These are phyloP conservation scores for Ranitomeya imitator DNA, from an alignment of 2,113 vertebrate genomes.

Conservation along the genomic window DNA sequence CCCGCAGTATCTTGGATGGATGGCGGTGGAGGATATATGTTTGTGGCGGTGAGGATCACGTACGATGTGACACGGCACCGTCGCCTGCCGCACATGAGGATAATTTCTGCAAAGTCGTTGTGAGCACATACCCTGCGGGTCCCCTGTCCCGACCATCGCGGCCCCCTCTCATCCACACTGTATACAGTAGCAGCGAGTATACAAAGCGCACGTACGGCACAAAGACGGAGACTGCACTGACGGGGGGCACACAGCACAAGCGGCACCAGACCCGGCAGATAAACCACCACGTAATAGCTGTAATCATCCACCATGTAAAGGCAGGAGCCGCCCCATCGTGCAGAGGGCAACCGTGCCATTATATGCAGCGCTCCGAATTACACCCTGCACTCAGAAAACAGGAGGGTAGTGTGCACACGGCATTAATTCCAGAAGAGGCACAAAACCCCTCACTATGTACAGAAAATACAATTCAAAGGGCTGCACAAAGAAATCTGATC, in stretches of 20 bases:
- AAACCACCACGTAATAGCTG: background rate
- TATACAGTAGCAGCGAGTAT: background rate
- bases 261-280: background rate
- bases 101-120: background rate
- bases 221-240: background rate
- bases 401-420: background rate
- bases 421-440: background rate
- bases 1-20: background rate
- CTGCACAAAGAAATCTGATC: too few species aligned
- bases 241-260: background rate
- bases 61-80: background rate
- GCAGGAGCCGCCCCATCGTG: background rate
- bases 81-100: background rate
- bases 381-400: background rate
- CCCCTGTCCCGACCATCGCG: background rate
- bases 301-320: background rate
- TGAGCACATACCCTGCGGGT: slow-evolving; percentile 1
- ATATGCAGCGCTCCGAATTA: background rate
- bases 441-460: background rate
- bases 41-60: background rate
- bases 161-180: background rate
- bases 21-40: background rate
- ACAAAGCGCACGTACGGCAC: background rate
- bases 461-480: background rate
- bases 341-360: background rate